Base-by-base conservation (phyloP, 2,888 invertebrate species). In the Lasioglossum malachurum region DNA sequence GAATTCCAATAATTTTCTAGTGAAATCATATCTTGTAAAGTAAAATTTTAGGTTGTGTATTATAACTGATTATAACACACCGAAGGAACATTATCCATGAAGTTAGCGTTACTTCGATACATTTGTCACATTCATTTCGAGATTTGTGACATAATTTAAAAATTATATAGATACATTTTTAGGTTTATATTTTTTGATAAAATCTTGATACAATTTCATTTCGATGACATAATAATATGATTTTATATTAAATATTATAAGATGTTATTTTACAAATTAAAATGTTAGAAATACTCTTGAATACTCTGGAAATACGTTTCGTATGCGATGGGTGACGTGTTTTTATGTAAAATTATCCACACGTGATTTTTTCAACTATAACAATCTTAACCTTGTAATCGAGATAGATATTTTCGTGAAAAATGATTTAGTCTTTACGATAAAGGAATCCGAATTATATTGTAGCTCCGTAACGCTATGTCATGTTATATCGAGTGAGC, bases 41-140 rank as follows among this genome's bases (percentile, higher is more conserved):
- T 27, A 14, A 60, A 78, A 35, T 84, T 53, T 71, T n/a, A 86
- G 81, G 46, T 84, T 86, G 74, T 69, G 16, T 67, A 64, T 16
- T 67, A 16, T 57, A 2, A n/a, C 41, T n/a, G n/a, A 31, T 31
- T 31, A 31, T 31, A 31, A 53, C 7, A 27, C 12, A 35, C 35
- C 12, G n/a, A 49, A 27, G 23, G 44, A 64, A n/a, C 35, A 41
- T 10, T 53, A 23, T 53, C 35, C 72, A 35, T 44, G 60, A 86
- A 75, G 80, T 84, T 80, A 31, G 41, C 60, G 60, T 74, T 35
- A n/a, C 31, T 76, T 79, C 53, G 14, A 74, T 35, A 71, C 75
- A 77, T 44, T 79, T 53, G 77, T 77, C 67, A 80, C 46, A 8
- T 77, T 86, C 74, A 60, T 74, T 80, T 74, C 49, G 57, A 84